Evolutionary conservation across 2,113 vertebrate genomes (phyloP).

Genomic region (Plotosus lineatus): DNA sequence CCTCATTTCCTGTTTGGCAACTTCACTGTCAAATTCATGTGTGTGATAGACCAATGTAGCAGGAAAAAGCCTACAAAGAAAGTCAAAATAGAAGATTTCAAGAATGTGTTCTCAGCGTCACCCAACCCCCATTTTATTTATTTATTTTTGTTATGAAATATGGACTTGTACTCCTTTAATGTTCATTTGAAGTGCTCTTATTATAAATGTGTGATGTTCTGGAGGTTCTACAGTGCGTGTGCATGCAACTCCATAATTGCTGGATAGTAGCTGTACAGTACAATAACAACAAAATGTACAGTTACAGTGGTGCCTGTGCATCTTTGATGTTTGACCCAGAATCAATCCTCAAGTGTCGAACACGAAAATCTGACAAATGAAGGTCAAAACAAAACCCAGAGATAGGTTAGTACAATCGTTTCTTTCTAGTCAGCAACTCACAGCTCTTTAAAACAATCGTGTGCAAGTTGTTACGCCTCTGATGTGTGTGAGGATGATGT

Average conservation of each 20-base stretch:
- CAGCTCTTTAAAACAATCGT: background rate
- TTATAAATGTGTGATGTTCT: background rate
- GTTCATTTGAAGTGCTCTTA: background rate
- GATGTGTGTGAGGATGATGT: background rate
- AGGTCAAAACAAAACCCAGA: conserved; percentile 19
- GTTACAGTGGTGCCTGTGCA: background rate
- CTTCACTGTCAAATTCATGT: background rate
- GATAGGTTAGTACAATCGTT: conserved; percentile 12
- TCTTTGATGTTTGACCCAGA: background rate
- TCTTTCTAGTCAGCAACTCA: conserved; percentile 8
- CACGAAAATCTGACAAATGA: background rate
- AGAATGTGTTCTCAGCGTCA: too few species aligned
- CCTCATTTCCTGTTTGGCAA: background rate
- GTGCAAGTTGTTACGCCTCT: conserved; percentile 9
- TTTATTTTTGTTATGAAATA: too few species aligned
- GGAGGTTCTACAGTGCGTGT: too few species aligned
- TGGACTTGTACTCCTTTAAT: background rate
- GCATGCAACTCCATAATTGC: background rate
- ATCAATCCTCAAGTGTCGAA: background rate
- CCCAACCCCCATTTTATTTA: too few species aligned
- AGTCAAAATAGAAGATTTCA: background rate
- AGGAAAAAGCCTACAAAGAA: background rate
- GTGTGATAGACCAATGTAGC: background rate
- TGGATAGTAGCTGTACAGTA: background rate
- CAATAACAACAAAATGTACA: background rate